Evolutionary conservation across 2,888 invertebrate species (phyloP).

Genomic region (Eustalomyia histrio): DNA sequence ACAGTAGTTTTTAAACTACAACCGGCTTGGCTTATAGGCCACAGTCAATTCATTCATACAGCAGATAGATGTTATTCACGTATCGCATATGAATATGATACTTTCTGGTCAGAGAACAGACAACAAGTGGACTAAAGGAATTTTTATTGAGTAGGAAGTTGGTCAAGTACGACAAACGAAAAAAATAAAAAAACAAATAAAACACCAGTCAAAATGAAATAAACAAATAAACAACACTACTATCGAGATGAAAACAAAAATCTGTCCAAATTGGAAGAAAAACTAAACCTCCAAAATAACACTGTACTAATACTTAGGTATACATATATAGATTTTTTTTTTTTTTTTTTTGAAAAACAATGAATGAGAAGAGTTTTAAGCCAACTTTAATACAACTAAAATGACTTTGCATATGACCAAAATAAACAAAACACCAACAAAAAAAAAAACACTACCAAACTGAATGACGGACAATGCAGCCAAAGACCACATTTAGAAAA

Average conservation of each 20-base stretch:
- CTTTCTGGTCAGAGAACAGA: slow-evolving; percentile 14
- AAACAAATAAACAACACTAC: slow-evolving; percentile 25
- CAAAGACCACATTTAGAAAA: slow-evolving; percentile 20
- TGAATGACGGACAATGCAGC: slow-evolving; percentile 11
- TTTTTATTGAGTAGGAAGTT: slow-evolving; percentile 56
- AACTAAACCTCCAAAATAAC: background rate
- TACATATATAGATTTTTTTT: background rate
- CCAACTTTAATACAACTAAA: slow-evolving; percentile 1
- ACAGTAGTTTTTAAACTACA: slow-evolving; percentile 26
- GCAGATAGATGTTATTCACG: background rate
- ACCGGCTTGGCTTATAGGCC: background rate
- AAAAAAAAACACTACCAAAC: background rate
- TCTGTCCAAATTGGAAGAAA: slow-evolving; percentile 29
- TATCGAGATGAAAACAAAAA: slow-evolving; percentile 47
- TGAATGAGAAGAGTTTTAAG: background rate
- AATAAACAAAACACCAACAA: background rate
- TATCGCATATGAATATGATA: slow-evolving; percentile 35
- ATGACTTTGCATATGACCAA: background rate
- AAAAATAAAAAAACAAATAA: slow-evolving; percentile 20
- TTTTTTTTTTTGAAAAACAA: background rate
- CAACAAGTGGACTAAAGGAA: slow-evolving; percentile 53
- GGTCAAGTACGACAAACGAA: slow-evolving; percentile 44
- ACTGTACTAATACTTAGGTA: too few species aligned
- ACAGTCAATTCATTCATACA: background rate
- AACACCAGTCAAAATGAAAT: slow-evolving; percentile 6